Conservation (phyloP, 2,113 vertebrate genomes). For the Puma concolor region DNA sequence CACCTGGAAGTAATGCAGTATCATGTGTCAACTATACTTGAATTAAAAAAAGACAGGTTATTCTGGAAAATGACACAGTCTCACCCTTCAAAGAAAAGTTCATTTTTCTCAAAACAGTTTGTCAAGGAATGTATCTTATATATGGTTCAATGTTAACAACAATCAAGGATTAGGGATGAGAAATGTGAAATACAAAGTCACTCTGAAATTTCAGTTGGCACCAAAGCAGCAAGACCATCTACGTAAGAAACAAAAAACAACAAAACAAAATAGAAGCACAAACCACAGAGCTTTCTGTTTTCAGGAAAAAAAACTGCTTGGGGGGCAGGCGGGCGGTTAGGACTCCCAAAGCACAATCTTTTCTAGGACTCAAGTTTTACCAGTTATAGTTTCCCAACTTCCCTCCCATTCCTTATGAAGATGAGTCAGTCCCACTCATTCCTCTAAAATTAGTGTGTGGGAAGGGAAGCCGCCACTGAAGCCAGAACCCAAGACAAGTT, state of each 20-base stretch:
- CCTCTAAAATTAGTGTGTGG: conserved; percentile 43
- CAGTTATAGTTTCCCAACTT: background rate
- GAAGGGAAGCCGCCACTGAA: background rate
- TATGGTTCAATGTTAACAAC: background rate
- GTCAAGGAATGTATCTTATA: background rate
- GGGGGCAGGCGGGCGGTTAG: background rate
- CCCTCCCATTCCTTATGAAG: background rate
- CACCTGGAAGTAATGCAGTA: background rate
- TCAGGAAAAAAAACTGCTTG: background rate
- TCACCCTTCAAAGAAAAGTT: background rate
- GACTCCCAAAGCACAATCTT: conserved; percentile 2
- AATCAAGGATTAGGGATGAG: conserved; percentile 10
- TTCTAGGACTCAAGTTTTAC: conserved; percentile 42
- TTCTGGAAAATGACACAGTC: background rate
- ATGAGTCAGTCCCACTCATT: conserved; percentile 40
- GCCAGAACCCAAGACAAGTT: background rate
- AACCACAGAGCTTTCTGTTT: background rate
- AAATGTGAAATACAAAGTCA: conserved; percentile 16
- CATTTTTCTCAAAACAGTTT: background rate
- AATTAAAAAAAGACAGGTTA: background rate
- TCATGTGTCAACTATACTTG: background rate
- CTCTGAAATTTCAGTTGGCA: conserved; percentile 33
- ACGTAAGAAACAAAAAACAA: background rate
- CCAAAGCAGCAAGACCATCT: background rate
- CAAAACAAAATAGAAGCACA: background rate